Conservation (phyloP, 2,888 invertebrate species). For the Octodonta nipae region DNA sequence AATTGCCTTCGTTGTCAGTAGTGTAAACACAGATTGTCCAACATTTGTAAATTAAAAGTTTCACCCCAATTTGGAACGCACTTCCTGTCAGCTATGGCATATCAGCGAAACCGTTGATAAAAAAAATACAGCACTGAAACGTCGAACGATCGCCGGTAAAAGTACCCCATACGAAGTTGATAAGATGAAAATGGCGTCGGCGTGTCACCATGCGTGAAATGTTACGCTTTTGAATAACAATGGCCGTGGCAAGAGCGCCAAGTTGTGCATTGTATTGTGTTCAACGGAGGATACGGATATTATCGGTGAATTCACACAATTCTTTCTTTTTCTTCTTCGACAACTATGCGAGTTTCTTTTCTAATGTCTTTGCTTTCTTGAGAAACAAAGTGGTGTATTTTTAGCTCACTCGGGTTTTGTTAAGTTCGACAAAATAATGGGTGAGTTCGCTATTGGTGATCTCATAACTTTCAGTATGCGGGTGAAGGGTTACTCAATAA, state of each 20-base stretch:
- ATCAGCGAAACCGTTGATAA: neutral
- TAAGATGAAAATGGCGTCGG: slow-evolving; percentile 30
- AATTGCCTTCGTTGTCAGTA: no score
- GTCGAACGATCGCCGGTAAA: neutral
- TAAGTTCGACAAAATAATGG: no score
- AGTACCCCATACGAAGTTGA: slow-evolving; percentile 9
- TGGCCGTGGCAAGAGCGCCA: slow-evolving; percentile 19
- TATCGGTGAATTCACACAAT: slow-evolving; percentile 1
- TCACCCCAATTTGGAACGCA: neutral
- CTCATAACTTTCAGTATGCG: no score
- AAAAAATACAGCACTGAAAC: neutral
- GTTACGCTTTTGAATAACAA: slow-evolving; percentile 33
- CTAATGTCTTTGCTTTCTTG: no score
- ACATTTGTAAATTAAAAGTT: no score
- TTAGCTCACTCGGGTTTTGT: no score
- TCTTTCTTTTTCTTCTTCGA: no score
- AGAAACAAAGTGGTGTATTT: no score
- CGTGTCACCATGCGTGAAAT: slow-evolving; percentile 34
- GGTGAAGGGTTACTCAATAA: no score
- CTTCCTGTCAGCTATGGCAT: neutral
- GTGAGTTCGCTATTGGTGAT: no score
- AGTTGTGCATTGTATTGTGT: slow-evolving; percentile 2
- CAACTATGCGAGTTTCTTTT: no score
- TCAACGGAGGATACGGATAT: slow-evolving; percentile 2
- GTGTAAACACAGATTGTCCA: no score